A percentile compares a stretch with the other conserved stretches of the same genome.
Evolutionary conservation across 1,140 invertebrate genomes (phyloP).

Genomic region (Orchestia grillus): DNA sequence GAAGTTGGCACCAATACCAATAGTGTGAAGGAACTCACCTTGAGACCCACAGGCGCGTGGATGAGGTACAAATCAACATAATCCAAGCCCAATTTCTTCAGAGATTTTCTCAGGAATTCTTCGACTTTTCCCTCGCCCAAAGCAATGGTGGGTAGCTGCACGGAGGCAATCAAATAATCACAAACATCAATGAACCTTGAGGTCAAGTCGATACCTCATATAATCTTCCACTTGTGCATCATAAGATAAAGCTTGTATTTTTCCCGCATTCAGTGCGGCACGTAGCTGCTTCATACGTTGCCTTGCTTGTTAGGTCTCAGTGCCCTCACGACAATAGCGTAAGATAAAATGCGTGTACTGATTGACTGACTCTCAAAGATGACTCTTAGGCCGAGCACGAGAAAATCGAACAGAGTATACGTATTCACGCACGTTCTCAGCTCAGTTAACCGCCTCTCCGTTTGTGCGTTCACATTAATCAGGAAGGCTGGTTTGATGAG

Average conservation of each 20-base stretch:
- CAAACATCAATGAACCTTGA: background rate
- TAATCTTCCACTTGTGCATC: background rate
- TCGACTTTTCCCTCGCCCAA: constrained; percentile 78
- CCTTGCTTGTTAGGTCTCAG: too few species aligned
- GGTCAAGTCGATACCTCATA: background rate
- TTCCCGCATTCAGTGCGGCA: too few species aligned
- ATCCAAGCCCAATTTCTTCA: constrained; percentile 80
- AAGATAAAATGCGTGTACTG: too few species aligned
- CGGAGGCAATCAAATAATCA: background rate
- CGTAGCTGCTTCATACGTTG: too few species aligned
- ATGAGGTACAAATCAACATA: constrained; percentile 90
- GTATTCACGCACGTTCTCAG: too few species aligned
- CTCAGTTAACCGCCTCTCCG: too few species aligned
- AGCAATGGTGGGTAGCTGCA: constrained; percentile 70
- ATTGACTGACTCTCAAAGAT: too few species aligned
- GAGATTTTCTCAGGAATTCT: constrained; percentile 80
- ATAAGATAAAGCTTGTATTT: background rate
- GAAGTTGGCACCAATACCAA: background rate
- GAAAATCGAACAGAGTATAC: too few species aligned
- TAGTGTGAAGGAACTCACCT: background rate
- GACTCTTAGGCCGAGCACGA: too few species aligned
- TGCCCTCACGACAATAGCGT: too few species aligned
- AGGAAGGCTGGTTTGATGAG: too few species aligned
- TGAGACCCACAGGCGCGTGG: constrained; percentile 77
- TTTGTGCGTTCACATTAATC: too few species aligned